Evolutionary conservation across 2,888 invertebrate genomes (phyloP).

Genomic region (Lithophane ornitopus): DNA sequence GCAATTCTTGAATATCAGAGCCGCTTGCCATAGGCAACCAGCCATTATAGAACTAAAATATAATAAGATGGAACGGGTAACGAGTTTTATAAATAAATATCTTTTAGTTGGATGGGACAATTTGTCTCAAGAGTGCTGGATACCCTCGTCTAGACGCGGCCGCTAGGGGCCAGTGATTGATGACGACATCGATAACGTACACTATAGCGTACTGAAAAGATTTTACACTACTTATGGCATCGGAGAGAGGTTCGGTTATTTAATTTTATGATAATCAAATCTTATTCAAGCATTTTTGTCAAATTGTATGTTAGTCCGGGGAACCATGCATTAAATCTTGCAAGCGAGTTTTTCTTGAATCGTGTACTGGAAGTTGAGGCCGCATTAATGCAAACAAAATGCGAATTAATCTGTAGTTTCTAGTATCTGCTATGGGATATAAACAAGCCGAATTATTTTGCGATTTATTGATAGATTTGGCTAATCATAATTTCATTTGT

Average conservation of each 20-base stretch:
- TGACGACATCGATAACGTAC: constrained; percentile 38
- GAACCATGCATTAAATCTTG: too few species aligned
- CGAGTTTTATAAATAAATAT: constrained; percentile 31
- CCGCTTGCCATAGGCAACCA: too few species aligned
- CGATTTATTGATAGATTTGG: not conserved
- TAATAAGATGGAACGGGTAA: constrained; percentile 5
- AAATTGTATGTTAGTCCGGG: too few species aligned
- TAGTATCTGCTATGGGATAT: not conserved
- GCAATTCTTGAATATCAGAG: too few species aligned
- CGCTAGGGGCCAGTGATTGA: constrained; percentile 53
- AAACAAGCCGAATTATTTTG: not conserved
- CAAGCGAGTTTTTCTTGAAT: not conserved
- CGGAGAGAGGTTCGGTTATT: not conserved
- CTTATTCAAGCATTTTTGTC: not conserved
- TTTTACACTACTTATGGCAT: constrained; percentile 12
- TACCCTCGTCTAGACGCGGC: constrained; percentile 54
- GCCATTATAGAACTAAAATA: constrained; percentile 16
- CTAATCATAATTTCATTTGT: too few species aligned
- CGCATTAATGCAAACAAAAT: not conserved
- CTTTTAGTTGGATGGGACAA: constrained; percentile 41
- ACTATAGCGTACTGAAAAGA: constrained; percentile 9
- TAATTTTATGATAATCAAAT: not conserved
- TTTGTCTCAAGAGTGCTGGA: constrained; percentile 54
- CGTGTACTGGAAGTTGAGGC: not conserved
- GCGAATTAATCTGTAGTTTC: not conserved